Conservation (phyloP, 1,140 invertebrate species). For the Stegodyphus dumicola region DNA sequence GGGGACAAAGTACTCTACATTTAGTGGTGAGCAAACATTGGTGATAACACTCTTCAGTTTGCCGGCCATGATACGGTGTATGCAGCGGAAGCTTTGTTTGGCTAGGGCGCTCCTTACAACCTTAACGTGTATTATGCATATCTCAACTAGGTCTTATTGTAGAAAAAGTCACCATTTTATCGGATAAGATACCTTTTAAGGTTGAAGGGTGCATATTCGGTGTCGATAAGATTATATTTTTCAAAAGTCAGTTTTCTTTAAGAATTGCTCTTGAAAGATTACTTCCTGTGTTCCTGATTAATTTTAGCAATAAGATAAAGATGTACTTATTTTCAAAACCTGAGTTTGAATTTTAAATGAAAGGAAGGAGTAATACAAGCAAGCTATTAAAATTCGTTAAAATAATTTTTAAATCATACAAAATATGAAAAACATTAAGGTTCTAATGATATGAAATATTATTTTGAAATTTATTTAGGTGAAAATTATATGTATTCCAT, state of each 20-base stretch:
- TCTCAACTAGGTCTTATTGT: not conserved
- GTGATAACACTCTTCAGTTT: not conserved
- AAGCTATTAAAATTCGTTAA: no score
- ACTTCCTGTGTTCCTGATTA: not conserved
- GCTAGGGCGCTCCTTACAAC: not conserved
- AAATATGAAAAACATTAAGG: no score
- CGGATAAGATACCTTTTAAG: not conserved
- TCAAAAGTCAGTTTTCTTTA: not conserved
- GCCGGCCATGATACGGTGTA: not conserved
- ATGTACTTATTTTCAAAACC: not conserved
- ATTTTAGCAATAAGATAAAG: not conserved
- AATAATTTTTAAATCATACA: no score
- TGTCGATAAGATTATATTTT: not conserved
- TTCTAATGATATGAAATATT: no score
- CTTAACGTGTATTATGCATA: not conserved
- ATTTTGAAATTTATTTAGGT: no score
- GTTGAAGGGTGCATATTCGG: not conserved
- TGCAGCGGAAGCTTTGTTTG: not conserved
- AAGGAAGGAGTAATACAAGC: no score
- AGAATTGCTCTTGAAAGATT: conserved; percentile 1
- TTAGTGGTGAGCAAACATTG: not conserved
- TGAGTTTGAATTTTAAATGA: no score
- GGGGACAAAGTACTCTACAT: not conserved
- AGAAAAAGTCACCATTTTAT: not conserved
- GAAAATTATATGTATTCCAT: no score